Evolutionary conservation across 2,113 vertebrate genomes (phyloP).

Genomic region (Mustelus asterias): DNA sequence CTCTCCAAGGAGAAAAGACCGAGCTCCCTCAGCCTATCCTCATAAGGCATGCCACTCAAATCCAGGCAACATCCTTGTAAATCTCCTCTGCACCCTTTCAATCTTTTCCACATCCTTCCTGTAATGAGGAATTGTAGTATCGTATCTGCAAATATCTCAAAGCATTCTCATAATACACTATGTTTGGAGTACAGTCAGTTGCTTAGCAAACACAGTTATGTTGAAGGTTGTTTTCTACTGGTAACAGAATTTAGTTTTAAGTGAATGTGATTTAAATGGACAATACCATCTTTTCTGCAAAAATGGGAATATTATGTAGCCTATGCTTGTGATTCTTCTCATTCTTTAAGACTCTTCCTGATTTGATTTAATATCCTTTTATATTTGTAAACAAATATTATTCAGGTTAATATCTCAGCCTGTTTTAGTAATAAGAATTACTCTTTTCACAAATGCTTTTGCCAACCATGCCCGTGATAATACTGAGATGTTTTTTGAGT

Average conservation of each 20-base stretch:
- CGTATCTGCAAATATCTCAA: background rate
- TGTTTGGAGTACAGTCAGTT: background rate
- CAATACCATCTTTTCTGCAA: background rate
- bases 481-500: background rate
- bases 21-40: too few species aligned
- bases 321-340: background rate
- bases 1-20: too few species aligned
- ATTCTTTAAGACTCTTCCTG: background rate
- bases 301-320: background rate
- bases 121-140: too few species aligned
- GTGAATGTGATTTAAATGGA: background rate
- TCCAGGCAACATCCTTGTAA: too few species aligned
- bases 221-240: background rate
- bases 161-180: background rate
- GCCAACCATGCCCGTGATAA: background rate
- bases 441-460: background rate
- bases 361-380: background rate
- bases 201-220: background rate
- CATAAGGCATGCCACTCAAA: too few species aligned
- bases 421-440: background rate
- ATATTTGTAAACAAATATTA: background rate
- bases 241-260: background rate
- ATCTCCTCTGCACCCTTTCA: too few species aligned
- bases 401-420: background rate
- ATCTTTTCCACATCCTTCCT: too few species aligned